Evolutionary conservation across 1,140 invertebrate genomes (phyloP), one percentile per base, ranked within the genome.

Genomic region (Atta colombica): DNA sequence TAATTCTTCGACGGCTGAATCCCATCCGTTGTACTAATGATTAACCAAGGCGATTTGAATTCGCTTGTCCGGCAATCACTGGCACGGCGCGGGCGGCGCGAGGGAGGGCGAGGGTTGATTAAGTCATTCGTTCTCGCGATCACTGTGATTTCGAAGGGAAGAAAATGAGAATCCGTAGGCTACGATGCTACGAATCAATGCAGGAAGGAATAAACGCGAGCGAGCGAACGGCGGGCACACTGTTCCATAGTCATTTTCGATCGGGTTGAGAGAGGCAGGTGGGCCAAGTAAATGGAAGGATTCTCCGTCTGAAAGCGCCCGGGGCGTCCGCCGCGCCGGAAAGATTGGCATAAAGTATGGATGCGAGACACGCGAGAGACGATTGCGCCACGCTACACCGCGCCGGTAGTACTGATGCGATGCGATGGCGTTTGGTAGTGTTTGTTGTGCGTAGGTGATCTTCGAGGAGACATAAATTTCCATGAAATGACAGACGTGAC

Each of bases 381-480:
- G 63, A 68, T 80, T n/a, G 77, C 58, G 60, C 28, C 69, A 65
- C 18, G 61, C 28, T n/a, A 21, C 66, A n/a, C 1, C 66, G 21
- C 12, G 25, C 16, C 39, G 16, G 21, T 39, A 31, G 8, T 25
- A 18, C 16, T 3, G 31, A 31, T 31, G 31, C 63, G 21, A 28
- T 21, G 39, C 39, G 8, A 45, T 45, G 25, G 53, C 68, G 21
- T 8, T 39, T 8, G 35, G 7, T 31, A 7, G 25, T 16, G 25
- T 14, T 25, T 10, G 25, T 58, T 49, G 16, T 58, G 75, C 82
- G 63, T 77, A 77, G 51, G n/a, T 66, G 84, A 89, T 89, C 75
- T 87, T 81, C 58, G 77, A 82, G 3, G 12, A 31, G 39, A 77
- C 55, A 87, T 89, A 90, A 87, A 89, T 90, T 77, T 25, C 28